Conservation (phyloP, 2,797 vertebrate genomes). For the Phylloscopus collybita region DNA sequence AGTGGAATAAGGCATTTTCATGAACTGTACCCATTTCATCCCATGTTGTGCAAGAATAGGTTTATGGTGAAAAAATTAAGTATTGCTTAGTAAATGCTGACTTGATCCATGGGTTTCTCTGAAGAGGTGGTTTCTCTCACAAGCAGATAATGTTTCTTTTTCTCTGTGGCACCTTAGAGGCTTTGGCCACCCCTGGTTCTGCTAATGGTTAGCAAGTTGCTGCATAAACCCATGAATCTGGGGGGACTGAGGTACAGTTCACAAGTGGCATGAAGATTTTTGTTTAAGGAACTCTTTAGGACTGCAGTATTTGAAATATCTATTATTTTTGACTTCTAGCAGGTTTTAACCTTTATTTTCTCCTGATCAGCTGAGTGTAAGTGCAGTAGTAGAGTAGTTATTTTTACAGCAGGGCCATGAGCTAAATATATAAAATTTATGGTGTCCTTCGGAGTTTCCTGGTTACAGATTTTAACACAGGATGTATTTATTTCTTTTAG, state of each 20-base stretch:
- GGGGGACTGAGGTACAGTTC: neutral
- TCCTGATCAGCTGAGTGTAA: neutral
- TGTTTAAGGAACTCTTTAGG: neutral
- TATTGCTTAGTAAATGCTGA: neutral
- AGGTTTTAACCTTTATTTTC: neutral
- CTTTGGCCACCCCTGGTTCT: neutral
- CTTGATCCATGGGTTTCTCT: neutral
- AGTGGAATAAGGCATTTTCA: neutral
- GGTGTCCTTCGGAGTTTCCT: conserved; percentile 31
- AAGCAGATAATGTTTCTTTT: neutral
- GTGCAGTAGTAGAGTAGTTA: neutral
- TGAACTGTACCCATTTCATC: neutral
- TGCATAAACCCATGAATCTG: neutral
- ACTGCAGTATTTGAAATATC: neutral
- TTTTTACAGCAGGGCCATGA: neutral
- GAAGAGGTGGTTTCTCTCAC: neutral
- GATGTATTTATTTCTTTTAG: conserved; percentile 54
- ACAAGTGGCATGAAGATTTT: neutral
- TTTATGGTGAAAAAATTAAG: neutral
- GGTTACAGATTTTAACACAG: conserved; percentile 39
- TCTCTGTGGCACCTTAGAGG: neutral
- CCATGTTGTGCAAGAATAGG: neutral
- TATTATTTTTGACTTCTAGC: neutral
- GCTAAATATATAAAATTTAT: conserved; percentile 25
- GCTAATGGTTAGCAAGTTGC: neutral